Evolutionary conservation across 1,140 invertebrate species (phyloP).

Genomic region (Cyclina sinensis): DNA sequence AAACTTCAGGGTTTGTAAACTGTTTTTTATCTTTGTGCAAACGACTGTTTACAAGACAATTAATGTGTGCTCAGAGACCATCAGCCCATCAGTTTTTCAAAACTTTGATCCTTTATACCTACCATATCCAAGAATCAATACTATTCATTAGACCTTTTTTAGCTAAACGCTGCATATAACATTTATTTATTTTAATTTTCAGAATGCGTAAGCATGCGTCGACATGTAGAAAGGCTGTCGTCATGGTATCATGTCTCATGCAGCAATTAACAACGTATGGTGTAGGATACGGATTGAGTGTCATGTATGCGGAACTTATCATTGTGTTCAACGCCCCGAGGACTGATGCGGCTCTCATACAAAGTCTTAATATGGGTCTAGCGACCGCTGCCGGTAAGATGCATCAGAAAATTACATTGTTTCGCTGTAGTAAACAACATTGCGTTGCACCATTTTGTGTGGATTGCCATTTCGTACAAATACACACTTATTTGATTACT

Average conservation of each 20-base stretch:
- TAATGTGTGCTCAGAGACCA: too few species aligned
- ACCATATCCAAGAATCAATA: too few species aligned
- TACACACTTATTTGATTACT: neutral
- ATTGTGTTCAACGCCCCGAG: slow-evolving; percentile 3
- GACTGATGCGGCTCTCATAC: slow-evolving; percentile 13
- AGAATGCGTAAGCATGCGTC: neutral
- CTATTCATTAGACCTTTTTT: too few species aligned
- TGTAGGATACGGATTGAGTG: slow-evolving; percentile 32
- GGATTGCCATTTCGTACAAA: neutral
- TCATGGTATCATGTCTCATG: neutral
- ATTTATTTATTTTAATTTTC: too few species aligned
- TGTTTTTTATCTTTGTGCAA: too few species aligned
- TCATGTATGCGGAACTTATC: slow-evolving; percentile 40
- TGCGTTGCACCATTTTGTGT: neutral
- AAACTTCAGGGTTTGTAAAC: too few species aligned
- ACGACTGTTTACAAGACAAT: too few species aligned
- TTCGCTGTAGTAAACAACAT: too few species aligned
- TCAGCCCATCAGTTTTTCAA: too few species aligned
- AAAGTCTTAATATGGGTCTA: slow-evolving; percentile 10
- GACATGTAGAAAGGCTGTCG: neutral
- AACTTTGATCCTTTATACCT: too few species aligned
- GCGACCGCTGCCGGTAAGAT: neutral
- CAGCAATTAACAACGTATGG: neutral
- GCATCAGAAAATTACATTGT: too few species aligned
- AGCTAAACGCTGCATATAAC: too few species aligned